These are phyloP conservation scores for Hyles vespertilio DNA, from an alignment of 1,140 invertebrate species.

Conservation along the genomic window DNA sequence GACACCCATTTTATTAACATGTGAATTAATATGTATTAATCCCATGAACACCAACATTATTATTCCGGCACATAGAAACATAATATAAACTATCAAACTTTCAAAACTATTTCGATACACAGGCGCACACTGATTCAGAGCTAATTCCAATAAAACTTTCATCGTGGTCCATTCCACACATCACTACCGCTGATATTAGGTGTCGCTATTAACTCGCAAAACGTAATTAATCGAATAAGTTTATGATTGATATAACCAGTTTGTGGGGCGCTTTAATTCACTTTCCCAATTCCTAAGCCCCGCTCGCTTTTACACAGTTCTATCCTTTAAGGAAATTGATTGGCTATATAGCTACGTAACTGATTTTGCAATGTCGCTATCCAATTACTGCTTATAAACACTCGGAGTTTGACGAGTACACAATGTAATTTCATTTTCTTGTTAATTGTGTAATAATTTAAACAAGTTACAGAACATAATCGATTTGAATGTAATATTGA, in stretches of 20 bases:
- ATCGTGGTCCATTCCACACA: conserved; percentile 14
- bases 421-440: too few relatives aligned
- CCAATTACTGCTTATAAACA: conserved; percentile 36
- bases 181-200: conserved; percentile 65
- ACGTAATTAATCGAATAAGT: conserved; percentile 76
- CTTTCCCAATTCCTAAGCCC: conserved; percentile 68
- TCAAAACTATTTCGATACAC: too few relatives aligned
- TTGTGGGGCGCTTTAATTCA: conserved; percentile 72
- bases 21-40: too few relatives aligned
- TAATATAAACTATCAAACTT: too few relatives aligned
- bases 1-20: too few relatives aligned
- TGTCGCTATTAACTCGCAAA: conserved; percentile 76
- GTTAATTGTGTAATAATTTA: too few relatives aligned
- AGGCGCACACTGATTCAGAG: too few relatives aligned
- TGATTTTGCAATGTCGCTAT: conserved; percentile 55
- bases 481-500: too few relatives aligned
- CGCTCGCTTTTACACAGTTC: conserved; percentile 67
- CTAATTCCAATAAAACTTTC: too few relatives aligned
- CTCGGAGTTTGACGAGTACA: conserved; percentile 6
- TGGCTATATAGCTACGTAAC: conserved; percentile 48
- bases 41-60: too few relatives aligned
- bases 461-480: too few relatives aligned
- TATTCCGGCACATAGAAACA: too few relatives aligned
- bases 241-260: conserved; percentile 77
- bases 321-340: conserved; percentile 70